Evolutionary conservation across 2,888 invertebrate species (phyloP), one percentile per base, ranked within the genome.

Genomic region (Xanthorhoe designata): DNA sequence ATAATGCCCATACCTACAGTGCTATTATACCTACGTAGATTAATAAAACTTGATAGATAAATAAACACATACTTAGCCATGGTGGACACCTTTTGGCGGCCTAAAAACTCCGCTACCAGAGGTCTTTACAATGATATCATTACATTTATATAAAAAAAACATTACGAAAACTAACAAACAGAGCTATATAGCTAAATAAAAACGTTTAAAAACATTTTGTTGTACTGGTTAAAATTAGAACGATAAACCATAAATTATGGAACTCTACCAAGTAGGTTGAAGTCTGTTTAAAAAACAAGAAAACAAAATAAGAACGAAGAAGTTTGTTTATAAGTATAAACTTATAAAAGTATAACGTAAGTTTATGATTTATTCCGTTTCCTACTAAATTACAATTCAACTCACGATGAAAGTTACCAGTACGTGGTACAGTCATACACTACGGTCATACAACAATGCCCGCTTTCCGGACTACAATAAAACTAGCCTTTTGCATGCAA

Each of bases 401-500:
- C 68, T 70, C 72, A 64, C 74, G 57, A 60, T 68, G 64, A 58
- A 61, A 65, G 70, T 71, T 74, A 69, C 72, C 69, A 68, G 64
- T 65, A 64, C 69, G 63, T 57, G 45, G 73, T 73, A 71, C 73
- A 78, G 76, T 71, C 69, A 74, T 77, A 73, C 74, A 77, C 67
- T 72, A 62, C 75, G 73, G 73, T 71, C 75, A 70, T 77, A 76
- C 56, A 63, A 73, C 73, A 68, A 75, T 79, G 74, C 78, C 69
- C 63, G 72, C 66, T 68, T 74, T 70, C 70, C 71, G 68, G 76
- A 62, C 66, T 66, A 65, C 65, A 79, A 81, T 77, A 77, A 83
- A 83, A 85, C 81, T 84, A 78, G 81, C 80, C 76, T 78, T 81
- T 82, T 77, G 81, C 87, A 86, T 88, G 88, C 86, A 80, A 86